Base-by-base conservation (phyloP, 1,140 invertebrate genomes). In the Neuroterus valhalla region DNA sequence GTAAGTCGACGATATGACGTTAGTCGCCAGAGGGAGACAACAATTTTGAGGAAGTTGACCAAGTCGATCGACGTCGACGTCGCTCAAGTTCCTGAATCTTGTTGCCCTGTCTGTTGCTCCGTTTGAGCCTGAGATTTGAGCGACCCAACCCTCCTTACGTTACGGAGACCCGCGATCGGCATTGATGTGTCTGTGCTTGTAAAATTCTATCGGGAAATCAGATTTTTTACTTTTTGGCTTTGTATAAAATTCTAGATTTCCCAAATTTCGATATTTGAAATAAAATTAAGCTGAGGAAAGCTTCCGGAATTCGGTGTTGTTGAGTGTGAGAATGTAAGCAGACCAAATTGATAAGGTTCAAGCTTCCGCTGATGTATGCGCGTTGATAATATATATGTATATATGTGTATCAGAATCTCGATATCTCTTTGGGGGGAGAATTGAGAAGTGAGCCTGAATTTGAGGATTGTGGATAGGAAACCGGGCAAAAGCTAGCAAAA, bases 131-230 rank as follows among this genome's bases (percentile, higher is more conserved):
- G 66, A 66, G 12, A 12, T 67, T 66, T 23, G 26, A 43, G 69
- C 74, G 80, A 85, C 83, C 84, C 83, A 83, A 85, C 82, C 83
- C 84, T 85, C 80, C 76, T 85, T 82, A 85, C 81, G 68, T 6
- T 17, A 50, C 48, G 48, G 48, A 21, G 48, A 19, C 80, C 82
- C 82, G 82, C 78, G 82, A 21, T 50, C 48, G 23, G 19, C 52
- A 26, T 62, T 62, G 26, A 31, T 23, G 23, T 62, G 52, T 23
- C 23, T 62, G 31, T 38, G 31, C 31, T 38, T 38, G 31, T 38
- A 38, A 38, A 8, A 38, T 38, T 38, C 0, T 38, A 38, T 38
- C 52, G 17, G n/a, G 21, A 50, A 62, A 62, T 62, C 55, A 26
- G 23, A 62, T 62, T 38, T 62, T 62, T 5, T 23, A 14, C 1